A percentile compares a stretch with the other conserved stretches of the same genome.
Conservation (phyloP, 2,888 invertebrate species). For the Spodoptera exigua region DNA sequence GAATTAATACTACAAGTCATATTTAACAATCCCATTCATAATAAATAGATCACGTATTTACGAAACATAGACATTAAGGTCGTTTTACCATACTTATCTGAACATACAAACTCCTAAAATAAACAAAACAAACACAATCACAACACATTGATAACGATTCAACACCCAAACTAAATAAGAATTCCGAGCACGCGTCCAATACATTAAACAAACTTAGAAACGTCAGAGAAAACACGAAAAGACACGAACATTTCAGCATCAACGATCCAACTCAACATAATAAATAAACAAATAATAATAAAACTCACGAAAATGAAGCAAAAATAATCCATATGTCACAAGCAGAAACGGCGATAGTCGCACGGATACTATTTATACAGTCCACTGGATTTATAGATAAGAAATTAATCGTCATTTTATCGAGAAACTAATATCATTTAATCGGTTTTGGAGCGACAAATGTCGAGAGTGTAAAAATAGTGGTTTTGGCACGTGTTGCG, state of each 20-base stretch:
- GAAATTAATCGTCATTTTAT: conserved; percentile 53
- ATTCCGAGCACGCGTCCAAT: conserved; percentile 25
- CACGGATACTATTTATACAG: conserved; percentile 53
- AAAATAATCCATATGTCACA: conserved; percentile 65
- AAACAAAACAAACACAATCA: conserved; percentile 44
- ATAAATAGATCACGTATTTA: no score
- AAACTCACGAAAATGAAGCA: conserved; percentile 66
- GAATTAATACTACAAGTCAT: no score
- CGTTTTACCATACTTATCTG: conserved; percentile 10
- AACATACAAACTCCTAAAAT: conserved; percentile 21
- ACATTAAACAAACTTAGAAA: conserved; percentile 19
- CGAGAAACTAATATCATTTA: conserved; percentile 46
- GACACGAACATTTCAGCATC: conserved; percentile 23
- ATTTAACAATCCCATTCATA: no score
- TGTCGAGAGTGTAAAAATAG: conserved; percentile 68
- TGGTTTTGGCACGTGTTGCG: conserved; percentile 61
- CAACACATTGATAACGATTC: conserved; percentile 26
- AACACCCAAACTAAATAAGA: conserved; percentile 11
- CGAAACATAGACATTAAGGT: conserved; percentile 15
- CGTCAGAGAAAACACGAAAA: conserved; percentile 22
- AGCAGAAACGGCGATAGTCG: conserved; percentile 59
- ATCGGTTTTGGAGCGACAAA: conserved; percentile 50
- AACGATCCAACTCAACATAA: conserved; percentile 32
- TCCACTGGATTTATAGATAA: conserved; percentile 50
- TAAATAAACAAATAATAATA: conserved; percentile 49